These are phyloP conservation scores for Glaucidium brasilianum DNA, from an alignment of 2,113 vertebrate genomes.

Conservation along the genomic window DNA sequence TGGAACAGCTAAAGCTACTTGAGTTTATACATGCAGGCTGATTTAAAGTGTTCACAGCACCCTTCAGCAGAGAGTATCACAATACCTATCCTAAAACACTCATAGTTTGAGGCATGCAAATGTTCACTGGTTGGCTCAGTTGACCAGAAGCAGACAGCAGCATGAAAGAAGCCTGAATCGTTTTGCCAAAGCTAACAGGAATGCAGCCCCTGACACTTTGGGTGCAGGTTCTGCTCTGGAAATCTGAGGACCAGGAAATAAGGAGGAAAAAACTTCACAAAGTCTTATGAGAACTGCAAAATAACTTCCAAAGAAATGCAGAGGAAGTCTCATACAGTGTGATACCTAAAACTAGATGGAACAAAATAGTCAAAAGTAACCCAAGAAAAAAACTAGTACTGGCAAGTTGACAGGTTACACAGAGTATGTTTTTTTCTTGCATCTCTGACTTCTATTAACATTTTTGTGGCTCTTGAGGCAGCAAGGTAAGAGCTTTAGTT, in stretches of 20 bases:
- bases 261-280: not conserved
- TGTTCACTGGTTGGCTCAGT: not conserved
- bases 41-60: not conserved
- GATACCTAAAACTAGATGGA: not conserved
- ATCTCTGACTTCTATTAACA: slow-evolving; percentile 31
- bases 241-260: not conserved
- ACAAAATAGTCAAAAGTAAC: not conserved
- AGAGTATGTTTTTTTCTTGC: not conserved
- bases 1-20: not conserved
- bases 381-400: not conserved
- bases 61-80: not conserved
- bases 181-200: not conserved
- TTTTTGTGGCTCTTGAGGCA: slow-evolving; percentile 36
- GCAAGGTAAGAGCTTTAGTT: slow-evolving; percentile 35
- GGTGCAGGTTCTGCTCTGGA: not conserved
- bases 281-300: not conserved
- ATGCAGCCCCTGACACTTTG: not conserved
- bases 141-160: not conserved
- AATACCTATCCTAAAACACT: not conserved
- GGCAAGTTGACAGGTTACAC: not conserved
- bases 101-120: not conserved
- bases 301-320: slow-evolving; percentile 10
- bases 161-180: not conserved
- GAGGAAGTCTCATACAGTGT: not conserved
- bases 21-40: not conserved